These are phyloP conservation scores for Hydropsyche tenuis DNA, from an alignment of 1,140 invertebrate species.

Conservation along the genomic window DNA sequence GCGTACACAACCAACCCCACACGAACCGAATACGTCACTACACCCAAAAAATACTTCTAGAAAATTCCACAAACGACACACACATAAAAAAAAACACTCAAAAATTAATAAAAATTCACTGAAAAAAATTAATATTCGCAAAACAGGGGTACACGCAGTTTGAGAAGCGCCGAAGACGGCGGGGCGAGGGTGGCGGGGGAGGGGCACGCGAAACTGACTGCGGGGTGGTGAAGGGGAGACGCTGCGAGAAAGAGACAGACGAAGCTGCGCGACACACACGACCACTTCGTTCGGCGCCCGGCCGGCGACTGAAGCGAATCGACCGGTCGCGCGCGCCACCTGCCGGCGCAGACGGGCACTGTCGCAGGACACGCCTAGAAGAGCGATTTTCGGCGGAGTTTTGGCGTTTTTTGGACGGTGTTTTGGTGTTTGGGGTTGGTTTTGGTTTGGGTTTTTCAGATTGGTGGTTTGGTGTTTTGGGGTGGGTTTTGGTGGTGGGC, in stretches of 20 bases:
- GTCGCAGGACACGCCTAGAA: no score
- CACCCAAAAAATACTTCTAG: no score
- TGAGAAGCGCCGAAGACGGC: not conserved
- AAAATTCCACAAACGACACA: no score
- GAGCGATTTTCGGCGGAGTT: no score
- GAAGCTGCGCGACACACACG: not conserved
- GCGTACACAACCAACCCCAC: no score
- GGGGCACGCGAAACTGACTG: not conserved
- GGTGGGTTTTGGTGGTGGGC: no score
- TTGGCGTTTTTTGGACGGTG: no score
- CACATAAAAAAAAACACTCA: not conserved
- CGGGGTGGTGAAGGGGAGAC: not conserved
- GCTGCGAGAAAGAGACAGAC: not conserved
- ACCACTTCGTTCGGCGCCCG: not conserved
- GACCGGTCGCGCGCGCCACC: not conserved
- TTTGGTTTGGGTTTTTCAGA: no score
- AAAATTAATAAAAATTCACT: not conserved
- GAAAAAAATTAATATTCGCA: not conserved
- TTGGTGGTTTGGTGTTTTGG: no score
- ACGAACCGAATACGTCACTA: no score
- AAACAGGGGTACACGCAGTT: not conserved
- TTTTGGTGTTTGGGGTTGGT: no score
- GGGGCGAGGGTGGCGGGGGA: not conserved
- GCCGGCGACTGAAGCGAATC: conserved; percentile 15
- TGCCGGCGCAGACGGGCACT: not conserved